phyloP scores from a whole-genome alignment of 2,888 invertebrate genomes.

The Drosophila dives region DNA sequence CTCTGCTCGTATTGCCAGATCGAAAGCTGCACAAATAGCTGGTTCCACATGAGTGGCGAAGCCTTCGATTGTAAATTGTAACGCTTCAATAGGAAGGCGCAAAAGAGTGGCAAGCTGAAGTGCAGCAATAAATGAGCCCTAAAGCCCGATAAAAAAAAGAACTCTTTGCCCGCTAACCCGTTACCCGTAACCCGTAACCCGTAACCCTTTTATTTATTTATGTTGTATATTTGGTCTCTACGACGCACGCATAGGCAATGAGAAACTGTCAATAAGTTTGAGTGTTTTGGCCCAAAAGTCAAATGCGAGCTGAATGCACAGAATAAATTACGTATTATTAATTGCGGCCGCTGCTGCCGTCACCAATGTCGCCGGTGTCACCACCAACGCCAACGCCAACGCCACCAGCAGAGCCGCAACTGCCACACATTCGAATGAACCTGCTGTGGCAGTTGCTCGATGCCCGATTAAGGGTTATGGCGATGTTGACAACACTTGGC shows the following conservation, averaged over 20 bases:
- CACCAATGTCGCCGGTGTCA: constrained; percentile 52
- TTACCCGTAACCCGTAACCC: constrained; percentile 15
- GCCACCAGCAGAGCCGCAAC: constrained; percentile 29
- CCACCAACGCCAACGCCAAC: constrained; percentile 21
- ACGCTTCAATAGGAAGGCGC: constrained; percentile 70
- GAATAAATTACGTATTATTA: constrained; percentile 79
- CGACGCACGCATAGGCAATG: constrained; percentile 43
- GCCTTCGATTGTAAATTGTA: constrained; percentile 71
- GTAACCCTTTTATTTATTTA: constrained; percentile 46
- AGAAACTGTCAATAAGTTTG: constrained; percentile 66
- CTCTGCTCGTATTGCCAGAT: constrained; percentile 3
- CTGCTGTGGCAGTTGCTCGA: constrained; percentile 20
- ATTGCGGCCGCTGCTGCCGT: constrained; percentile 63
- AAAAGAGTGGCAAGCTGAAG: constrained; percentile 60
- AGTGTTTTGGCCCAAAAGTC: constrained; percentile 68
- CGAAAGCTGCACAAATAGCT: constrained; percentile 46
- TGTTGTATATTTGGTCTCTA: constrained; percentile 10
- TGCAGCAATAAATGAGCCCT: constrained; percentile 57
- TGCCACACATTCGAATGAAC: constrained; percentile 12
- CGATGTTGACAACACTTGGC: constrained; percentile 68
- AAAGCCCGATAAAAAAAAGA: constrained; percentile 1
- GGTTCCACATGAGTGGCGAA: constrained; percentile 62
- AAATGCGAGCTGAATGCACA: constrained; percentile 60
- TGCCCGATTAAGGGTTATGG: constrained; percentile 67
- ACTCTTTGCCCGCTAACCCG: constrained; percentile 7